These are phyloP conservation scores for Strix occidentalis DNA, from an alignment of 2,797 vertebrate genomes.

Conservation along the genomic window DNA sequence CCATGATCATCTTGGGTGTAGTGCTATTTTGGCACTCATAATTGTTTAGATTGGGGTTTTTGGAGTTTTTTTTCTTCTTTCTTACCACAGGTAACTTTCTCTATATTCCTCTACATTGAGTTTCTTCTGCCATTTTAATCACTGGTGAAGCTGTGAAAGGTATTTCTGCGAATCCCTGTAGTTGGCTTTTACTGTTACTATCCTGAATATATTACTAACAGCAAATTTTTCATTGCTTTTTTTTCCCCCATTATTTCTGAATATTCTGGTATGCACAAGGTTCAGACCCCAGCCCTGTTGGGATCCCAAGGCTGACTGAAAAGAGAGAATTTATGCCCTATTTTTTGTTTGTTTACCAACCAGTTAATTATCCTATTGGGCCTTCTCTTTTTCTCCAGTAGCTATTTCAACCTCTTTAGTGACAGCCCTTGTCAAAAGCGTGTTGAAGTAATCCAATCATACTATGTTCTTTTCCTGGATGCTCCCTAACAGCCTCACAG, in stretches of 20 bases:
- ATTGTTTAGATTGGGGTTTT: no score
- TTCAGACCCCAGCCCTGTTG: background rate
- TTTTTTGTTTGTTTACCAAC: background rate
- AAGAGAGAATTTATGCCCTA: background rate
- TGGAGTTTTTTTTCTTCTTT: background rate
- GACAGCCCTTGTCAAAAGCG: background rate
- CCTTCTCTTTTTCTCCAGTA: background rate
- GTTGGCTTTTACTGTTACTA: background rate
- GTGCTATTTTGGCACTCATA: background rate
- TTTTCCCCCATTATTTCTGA: background rate
- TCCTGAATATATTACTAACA: background rate
- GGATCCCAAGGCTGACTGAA: background rate
- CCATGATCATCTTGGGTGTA: background rate
- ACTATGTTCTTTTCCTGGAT: background rate
- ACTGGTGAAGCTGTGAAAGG: background rate
- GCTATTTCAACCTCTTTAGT: background rate
- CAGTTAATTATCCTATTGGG: background rate
- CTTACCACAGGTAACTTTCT: background rate
- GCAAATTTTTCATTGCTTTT: background rate
- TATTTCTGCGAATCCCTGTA: background rate
- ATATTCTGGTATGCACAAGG: background rate
- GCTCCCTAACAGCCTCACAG: background rate
- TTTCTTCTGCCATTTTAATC: background rate
- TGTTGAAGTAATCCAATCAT: background rate
- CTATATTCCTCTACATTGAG: background rate